Base-by-base conservation (phyloP, 2,113 vertebrate genomes). In the Otocyon megalotis region DNA sequence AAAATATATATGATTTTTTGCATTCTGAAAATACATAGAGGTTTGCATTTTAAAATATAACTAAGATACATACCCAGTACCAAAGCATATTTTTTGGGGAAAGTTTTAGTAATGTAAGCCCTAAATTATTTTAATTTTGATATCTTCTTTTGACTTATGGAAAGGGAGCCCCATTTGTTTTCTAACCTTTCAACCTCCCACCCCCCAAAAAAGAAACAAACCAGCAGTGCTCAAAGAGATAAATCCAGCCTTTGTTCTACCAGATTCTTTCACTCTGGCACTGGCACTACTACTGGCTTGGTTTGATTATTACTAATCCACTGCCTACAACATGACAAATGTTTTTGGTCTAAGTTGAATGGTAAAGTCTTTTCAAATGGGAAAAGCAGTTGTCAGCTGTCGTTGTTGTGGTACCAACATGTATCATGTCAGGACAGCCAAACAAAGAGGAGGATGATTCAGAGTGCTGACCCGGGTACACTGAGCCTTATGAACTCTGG, bases 341-440 rank as follows among this genome's bases (percentile, higher is more conserved):
- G 96, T 77, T 98, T 95, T 96, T 87, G 97, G 97, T 97, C 92
- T 71, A 26, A 92, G 93, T 62, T 98, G 97, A 98, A 98, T 88
- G 97, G 91, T 74, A 76, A 88, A 97, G 96, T 89, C 98, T 97
- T 97, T 94, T 94, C 94, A 90, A 95, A 97, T 56, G 96, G 96
- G 88, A 97, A 82, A 97, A 98, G 83, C 96, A 74, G 92, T 98
- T 97, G 97, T 98, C 96, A 97, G 96, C 98, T 96, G 97, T 97
- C 81, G 15, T 63, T 91, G 92, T 48, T 88, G 83, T 85, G 97
- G 91, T 67, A 97, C 96, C 98, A 88, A 88, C 22, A 22, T 5
- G 77, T 50, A n/a, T 56, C 86, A 79, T 67, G 87, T 54, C 79
- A 60, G 97, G 97, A 90, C 80, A 92, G 89, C 43, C 32, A n/a